phyloP scores from a whole-genome alignment of 2,888 invertebrate species.

The Atrina japonica region DNA sequence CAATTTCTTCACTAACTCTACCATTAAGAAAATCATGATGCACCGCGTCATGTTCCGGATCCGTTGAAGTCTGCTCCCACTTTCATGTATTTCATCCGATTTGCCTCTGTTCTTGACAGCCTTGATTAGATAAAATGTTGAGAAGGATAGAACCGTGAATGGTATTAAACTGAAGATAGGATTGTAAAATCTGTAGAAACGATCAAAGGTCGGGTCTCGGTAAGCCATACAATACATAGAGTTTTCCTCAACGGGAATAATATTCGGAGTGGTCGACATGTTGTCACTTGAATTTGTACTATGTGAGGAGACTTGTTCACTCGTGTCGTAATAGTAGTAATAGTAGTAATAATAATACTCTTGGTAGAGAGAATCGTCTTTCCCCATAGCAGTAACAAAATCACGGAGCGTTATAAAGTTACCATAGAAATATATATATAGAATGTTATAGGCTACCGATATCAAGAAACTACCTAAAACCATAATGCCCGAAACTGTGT shows the following conservation, averaged over 20 bases:
- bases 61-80: neutral
- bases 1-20: slow-evolving; percentile 9
- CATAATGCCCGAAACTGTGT: neutral
- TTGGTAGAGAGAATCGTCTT: neutral
- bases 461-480: neutral
- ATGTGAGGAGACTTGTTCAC: no score
- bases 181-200: neutral
- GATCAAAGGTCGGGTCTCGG: neutral
- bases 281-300: neutral
- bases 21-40: slow-evolving; percentile 6
- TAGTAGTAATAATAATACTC: slow-evolving; percentile 28
- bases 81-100: slow-evolving; percentile 6
- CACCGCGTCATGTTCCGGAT: slow-evolving; percentile 16
- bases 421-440: slow-evolving; percentile 11
- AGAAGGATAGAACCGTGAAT: neutral
- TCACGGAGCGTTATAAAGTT: slow-evolving; percentile 7
- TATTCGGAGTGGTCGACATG: neutral
- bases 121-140: slow-evolving; percentile 8
- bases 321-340: slow-evolving; percentile 12
- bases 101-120: neutral
- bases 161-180: slow-evolving; percentile 10
- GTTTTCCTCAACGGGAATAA: neutral
- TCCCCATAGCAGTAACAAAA: neutral
- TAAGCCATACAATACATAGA: slow-evolving; percentile 9
- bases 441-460: neutral